Evolutionary conservation across 2,888 invertebrate genomes (phyloP).

Genomic region (Drosophila borborema): DNA sequence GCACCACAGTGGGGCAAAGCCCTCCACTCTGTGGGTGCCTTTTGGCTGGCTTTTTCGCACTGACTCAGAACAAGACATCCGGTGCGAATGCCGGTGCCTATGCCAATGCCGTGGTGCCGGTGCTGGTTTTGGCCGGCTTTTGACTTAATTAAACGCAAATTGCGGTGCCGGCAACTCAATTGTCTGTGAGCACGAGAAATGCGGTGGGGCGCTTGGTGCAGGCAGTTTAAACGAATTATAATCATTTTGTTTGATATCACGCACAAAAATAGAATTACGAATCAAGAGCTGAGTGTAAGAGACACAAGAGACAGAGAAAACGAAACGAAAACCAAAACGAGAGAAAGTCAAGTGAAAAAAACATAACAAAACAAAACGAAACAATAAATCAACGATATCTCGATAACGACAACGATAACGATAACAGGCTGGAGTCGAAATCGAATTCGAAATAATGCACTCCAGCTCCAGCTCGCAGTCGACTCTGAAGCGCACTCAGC

Average conservation of each 20-base stretch:
- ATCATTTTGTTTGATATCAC: constrained; percentile 63
- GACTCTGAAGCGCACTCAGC: constrained; percentile 77
- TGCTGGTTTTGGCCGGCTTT: constrained; percentile 45
- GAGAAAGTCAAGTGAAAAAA: constrained; percentile 31
- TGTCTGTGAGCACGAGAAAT: constrained; percentile 60
- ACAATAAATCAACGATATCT: constrained; percentile 47
- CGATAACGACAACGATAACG: constrained; percentile 31
- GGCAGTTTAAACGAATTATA: constrained; percentile 56
- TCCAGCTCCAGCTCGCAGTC: constrained; percentile 74
- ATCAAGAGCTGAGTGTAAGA: constrained; percentile 15
- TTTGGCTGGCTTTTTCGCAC: constrained; percentile 25
- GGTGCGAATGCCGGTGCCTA: constrained; percentile 54
- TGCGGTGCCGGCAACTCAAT: constrained; percentile 69
- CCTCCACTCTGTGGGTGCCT: constrained; percentile 47
- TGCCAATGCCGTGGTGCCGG: constrained; percentile 34
- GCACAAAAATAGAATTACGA: constrained; percentile 68
- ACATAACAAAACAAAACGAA: constrained; percentile 31
- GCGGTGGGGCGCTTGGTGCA: constrained; percentile 10
- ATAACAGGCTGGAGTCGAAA: constrained; percentile 45
- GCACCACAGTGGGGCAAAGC: constrained; percentile 10
- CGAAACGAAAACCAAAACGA: constrained; percentile 34
- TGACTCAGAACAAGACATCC: constrained; percentile 70
- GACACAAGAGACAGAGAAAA: constrained; percentile 1
- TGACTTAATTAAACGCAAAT: constrained; percentile 78
- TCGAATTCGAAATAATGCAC: constrained; percentile 58